Evolutionary conservation across 1,140 invertebrate genomes (phyloP), one percentile per base, ranked within the genome.

Genomic region (Vanessa atalanta): DNA sequence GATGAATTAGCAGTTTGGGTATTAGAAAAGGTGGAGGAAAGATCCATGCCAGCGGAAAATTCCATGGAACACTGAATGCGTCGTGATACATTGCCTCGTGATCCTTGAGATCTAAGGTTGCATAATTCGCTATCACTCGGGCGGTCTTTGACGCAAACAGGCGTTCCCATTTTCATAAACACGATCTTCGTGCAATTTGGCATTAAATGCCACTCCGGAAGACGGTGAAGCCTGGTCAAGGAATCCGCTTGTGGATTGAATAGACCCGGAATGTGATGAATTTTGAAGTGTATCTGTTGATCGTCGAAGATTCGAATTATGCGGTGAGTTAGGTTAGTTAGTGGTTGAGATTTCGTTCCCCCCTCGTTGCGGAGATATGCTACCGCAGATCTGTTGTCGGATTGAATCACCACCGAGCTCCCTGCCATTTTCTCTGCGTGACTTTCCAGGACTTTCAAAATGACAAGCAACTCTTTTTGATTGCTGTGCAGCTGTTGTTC

Each of bases 11-110:
- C 5, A 51, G 3, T 51, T 51, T 51, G 5, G 50, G 50, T 6
- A 51, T 15, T 14, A 51, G 14, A 51, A 51, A 51, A 1, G 50
- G 50, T 12, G 50, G 50, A 14, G 50, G 50, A 15, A 51, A 51
- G 12, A 51, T 15, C 50, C 50, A 51, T 12, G 50, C 50, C 15
- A 51, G 50, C 15, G 11, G 76, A 69, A 70, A 91, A 16, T 82
- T 72, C 86, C 88, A 91, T 12, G 14, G 65, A 13, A 43, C 55
- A 65, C 80, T 85, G 83, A 88, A 87, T 1, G 89, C 88, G 61
- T 89, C 81, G 77, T 82, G 80, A 55, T 83, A 83, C 14, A 75
- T 8, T 4, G 84, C 84, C 16, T 78, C 23, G 0, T 43, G 76
- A 75, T 88, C 84, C 71, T 72, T 78, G 14, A 67, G 37, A 43